A percentile compares a stretch with the other conserved stretches of the same genome.
phyloP scores from a whole-genome alignment of 64 coral and sea anemone species.

The Hydrozoanthus tunicans region DNA sequence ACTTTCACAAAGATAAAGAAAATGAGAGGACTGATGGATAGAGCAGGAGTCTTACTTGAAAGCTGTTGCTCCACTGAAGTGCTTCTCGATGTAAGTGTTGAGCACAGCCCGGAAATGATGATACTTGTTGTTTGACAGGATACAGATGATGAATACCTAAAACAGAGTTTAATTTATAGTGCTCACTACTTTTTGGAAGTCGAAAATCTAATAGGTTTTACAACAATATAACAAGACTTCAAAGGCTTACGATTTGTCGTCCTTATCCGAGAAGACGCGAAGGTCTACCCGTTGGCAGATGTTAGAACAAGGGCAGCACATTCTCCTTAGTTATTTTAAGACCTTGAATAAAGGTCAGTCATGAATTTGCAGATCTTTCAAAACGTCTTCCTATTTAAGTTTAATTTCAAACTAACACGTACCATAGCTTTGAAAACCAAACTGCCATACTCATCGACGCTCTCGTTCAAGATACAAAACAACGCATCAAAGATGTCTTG shows the following conservation, averaged over 20 bases:
- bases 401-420: background rate
- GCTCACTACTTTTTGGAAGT: too few relatives aligned
- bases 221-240: too few relatives aligned
- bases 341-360: too few relatives aligned
- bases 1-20: too few relatives aligned
- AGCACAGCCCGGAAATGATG: slow-evolving; percentile 97
- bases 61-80: slow-evolving; percentile 95
- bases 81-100: slow-evolving; percentile 94
- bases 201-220: too few relatives aligned
- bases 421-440: slow-evolving; percentile 98
- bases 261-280: too few relatives aligned
- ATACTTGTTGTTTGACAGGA: slow-evolving; percentile 92
- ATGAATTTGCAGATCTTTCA: too few relatives aligned
- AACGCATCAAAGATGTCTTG: slow-evolving; percentile 99
- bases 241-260: too few relatives aligned
- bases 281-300: too few relatives aligned
- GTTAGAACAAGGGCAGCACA: too few relatives aligned
- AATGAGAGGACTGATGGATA: too few relatives aligned
- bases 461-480: slow-evolving; percentile 92
- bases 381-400: background rate
- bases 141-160: slow-evolving; percentile 92
- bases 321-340: too few relatives aligned
- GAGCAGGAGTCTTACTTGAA: slow-evolving; percentile 70
- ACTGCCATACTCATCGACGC: slow-evolving; percentile 81
- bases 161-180: background rate